Percentiles rank a stretch among this genome's conserved stretches.
These are phyloP conservation scores for Panthera uncia DNA, from an alignment of 2,113 vertebrate species.

Conservation along the genomic window DNA sequence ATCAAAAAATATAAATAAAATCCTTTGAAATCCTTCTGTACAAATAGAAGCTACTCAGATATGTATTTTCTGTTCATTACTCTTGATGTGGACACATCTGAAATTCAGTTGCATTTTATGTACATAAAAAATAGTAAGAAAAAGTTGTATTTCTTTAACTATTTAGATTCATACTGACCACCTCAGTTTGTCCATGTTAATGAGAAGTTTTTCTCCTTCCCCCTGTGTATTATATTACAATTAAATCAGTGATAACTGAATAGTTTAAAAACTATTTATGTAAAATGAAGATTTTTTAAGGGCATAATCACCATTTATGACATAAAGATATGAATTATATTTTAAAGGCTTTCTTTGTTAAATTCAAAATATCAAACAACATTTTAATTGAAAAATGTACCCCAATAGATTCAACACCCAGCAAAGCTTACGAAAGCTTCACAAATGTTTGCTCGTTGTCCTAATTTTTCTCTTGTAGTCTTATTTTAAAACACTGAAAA, in stretches of 20 bases:
- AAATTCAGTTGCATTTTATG: background rate
- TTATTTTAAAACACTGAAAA: background rate
- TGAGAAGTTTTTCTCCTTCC: background rate
- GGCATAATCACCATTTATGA: conserved; percentile 8
- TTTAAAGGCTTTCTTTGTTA: conserved; percentile 23
- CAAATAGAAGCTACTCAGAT: background rate
- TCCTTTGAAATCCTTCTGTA: conserved; percentile 11
- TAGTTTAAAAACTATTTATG: conserved; percentile 26
- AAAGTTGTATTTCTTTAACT: background rate
- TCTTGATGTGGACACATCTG: background rate
- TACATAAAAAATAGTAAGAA: background rate
- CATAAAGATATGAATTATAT: background rate
- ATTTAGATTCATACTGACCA: conserved; percentile 36
- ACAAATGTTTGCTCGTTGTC: background rate
- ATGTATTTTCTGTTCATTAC: background rate
- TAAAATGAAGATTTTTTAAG: conserved; percentile 47
- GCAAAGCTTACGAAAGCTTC: background rate
- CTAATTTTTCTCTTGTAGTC: background rate
- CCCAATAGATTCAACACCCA: conserved; percentile 13
- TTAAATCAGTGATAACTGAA: conserved; percentile 43
- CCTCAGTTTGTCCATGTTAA: background rate
- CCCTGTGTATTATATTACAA: conserved; percentile 20
- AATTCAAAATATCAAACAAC: background rate
- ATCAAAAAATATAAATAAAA: conserved; percentile 19
- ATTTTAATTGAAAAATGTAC: conserved; percentile 28